Base-by-base conservation (phyloP, 2,888 invertebrate species). In the Orthosia gracilis region DNA sequence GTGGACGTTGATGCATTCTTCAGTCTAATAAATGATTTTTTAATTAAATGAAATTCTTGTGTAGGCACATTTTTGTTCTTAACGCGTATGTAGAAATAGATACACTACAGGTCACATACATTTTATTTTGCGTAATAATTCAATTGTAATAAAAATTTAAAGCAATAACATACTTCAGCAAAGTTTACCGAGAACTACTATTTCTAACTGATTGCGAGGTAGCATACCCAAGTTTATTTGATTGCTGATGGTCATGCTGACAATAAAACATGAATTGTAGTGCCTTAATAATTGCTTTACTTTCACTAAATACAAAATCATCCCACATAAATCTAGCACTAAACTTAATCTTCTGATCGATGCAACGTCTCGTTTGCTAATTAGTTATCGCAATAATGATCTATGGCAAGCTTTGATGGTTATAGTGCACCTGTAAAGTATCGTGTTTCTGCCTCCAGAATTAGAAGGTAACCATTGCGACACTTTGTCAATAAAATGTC, bases 391-490 rank as follows among this genome's bases (percentile, higher is more conserved):
- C 74, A 58, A 73, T 78, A 69, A 57, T 72, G 75, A 79, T 72
- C 40, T 76, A 70, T 58, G 50, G 31, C 61, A 65, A 21, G 31
- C 15, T 76, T 80, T 79, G 59, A 76, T 76, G 49, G 62, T 15
- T 81, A 65, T 78, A 78, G 67, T 78, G 66, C 61, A 61, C 69
- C 69, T 62, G 62, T 83, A 61, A 83, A 83, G 23, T 74, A 57
- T 58, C 49, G 12, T 40, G 54, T 73, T 76, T 78, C 73, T 78
- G 52, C 13, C 61, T 55, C 59, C 21, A 47, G 31, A 58, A 58
- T 62, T 76, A 78, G 67, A 74, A 70, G 50, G 68, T n/a, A 65
- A 63, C 26, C 7, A 50, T 85, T 85, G 40, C 69, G 70, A 73
- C 78, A 83, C 74, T 85, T 75, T 74, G 67, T 72, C 12, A 64